Evolutionary conservation across 2,797 vertebrate genomes (phyloP).

Genomic region (Gadopsis marmoratus): DNA sequence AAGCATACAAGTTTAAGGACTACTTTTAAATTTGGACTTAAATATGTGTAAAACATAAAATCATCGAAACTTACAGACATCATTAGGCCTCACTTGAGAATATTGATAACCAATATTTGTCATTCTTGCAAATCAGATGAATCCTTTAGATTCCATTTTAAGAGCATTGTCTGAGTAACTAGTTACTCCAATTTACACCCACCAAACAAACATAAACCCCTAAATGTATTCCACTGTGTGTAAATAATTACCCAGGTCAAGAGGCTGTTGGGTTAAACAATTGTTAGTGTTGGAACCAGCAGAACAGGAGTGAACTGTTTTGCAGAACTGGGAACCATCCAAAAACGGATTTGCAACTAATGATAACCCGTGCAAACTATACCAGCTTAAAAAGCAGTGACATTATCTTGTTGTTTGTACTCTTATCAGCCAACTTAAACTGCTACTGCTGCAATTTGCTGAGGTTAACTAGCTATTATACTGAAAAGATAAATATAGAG

Average conservation of each 20-base stretch:
- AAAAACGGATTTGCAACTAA: not conserved
- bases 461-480: conserved; percentile 17
- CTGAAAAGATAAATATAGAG: conserved; percentile 25
- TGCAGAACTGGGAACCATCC: not conserved
- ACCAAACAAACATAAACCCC: not conserved
- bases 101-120: not conserved
- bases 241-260: not conserved
- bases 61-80: not conserved
- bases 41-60: not conserved
- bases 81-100: not conserved
- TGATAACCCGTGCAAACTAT: not conserved
- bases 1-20: conserved; percentile 9
- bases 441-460: conserved; percentile 23
- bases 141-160: not conserved
- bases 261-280: not conserved
- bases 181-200: not conserved
- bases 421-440: conserved; percentile 35
- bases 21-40: not conserved
- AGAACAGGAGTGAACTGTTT: not conserved
- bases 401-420: conserved; percentile 44
- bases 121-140: conserved; percentile 4
- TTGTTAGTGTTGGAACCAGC: not conserved
- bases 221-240: not conserved
- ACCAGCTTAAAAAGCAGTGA: not conserved
- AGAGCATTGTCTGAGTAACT: not conserved